Base-by-base conservation (phyloP, 2,113 vertebrate genomes). In the pig (Sus scrofa) region DNA sequence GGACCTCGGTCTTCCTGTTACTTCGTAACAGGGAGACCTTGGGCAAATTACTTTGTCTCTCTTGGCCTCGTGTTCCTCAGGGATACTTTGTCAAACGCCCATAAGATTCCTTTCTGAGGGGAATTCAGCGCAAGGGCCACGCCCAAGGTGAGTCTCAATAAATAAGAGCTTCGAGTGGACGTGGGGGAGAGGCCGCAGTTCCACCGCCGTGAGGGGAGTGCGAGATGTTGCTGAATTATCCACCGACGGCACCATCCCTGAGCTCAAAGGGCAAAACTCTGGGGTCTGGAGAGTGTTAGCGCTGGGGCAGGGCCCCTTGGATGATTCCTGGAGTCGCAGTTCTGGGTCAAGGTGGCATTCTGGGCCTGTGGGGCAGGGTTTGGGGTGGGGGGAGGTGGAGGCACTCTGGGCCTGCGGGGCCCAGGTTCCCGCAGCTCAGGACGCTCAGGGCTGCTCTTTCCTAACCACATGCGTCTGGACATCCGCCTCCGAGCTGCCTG, bases 211-310 rank as follows among this genome's bases (percentile, higher is more conserved):
- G 24, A 22, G 39, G 37, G 70, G 7, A 34, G 16, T n/a, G 7
- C 2, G 0, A 9, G 27, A 16, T 15, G 32, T 65, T 20, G 50
- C n/a, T 75, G 39, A 27, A 10, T 56, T 13, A 6, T 19, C 26
- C n/a, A 32, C 58, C n/a, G 67, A 7, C 37, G 7, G 54, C 27
- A 20, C 15, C 34, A 15, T 6, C 32, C 62, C 56, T 2, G 50
- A 78, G 14, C 7, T 39, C 74, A 26, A 18, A 39, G 1, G 13
- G 56, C 71, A 6, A 39, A 85, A 24, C 58, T 32, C 60, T 11
- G 3, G 0, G 13, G 39, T 15, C 67, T 37, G 14, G 34, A 10
- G 24, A 34, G n/a, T 8, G 15, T 26, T 1, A 0, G 50, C 6
- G 16, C 65, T 22, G 39, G 44, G 44, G 12, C 8, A 3, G 34